phyloP scores from a whole-genome alignment of 2,113 vertebrate genomes.

The Monarcha castaneiventris region DNA sequence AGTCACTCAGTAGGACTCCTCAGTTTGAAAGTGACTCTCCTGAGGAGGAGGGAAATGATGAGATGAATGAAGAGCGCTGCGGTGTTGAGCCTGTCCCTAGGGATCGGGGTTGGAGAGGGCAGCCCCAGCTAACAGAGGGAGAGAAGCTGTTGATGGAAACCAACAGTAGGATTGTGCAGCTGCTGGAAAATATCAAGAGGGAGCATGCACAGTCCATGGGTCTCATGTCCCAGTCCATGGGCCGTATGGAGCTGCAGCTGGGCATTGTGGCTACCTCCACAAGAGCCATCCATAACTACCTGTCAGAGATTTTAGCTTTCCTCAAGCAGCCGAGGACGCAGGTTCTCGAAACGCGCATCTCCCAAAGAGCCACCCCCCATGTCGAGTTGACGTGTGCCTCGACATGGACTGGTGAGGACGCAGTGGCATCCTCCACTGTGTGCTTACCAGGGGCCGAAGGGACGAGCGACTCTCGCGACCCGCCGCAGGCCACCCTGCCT shows the following conservation, averaged over 20 bases:
- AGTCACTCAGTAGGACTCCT: conserved; percentile 74
- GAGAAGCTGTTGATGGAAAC: conserved; percentile 74
- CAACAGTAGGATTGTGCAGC: conserved; percentile 75
- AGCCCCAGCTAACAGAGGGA: conserved; percentile 72
- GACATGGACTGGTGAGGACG: conserved; percentile 73
- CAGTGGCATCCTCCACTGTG: conserved; percentile 72
- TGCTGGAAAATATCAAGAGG: conserved; percentile 75
- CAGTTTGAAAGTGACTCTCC: conserved; percentile 76
- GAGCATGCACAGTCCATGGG: conserved; percentile 76
- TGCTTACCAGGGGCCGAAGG: conserved; percentile 68
- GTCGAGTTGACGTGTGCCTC: conserved; percentile 72
- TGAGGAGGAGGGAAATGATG: conserved; percentile 74
- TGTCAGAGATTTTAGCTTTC: conserved; percentile 74
- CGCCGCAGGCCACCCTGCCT: conserved; percentile 69
- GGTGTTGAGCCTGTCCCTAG: conserved; percentile 74
- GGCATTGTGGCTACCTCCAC: conserved; percentile 76
- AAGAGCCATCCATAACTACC: conserved; percentile 77
- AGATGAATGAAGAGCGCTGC: conserved; percentile 69
- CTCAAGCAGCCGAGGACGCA: conserved; percentile 72
- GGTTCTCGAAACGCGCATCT: conserved; percentile 73
- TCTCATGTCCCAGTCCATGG: conserved; percentile 74
- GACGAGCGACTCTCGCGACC: conserved; percentile 64
- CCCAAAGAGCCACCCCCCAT: conserved; percentile 74
- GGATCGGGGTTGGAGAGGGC: conserved; percentile 75
- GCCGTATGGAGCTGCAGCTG: conserved; percentile 73